Evolutionary conservation across 2,113 vertebrate genomes (phyloP), one percentile per base, ranked within the genome.

Genomic region (Vulpes ferrilata): DNA sequence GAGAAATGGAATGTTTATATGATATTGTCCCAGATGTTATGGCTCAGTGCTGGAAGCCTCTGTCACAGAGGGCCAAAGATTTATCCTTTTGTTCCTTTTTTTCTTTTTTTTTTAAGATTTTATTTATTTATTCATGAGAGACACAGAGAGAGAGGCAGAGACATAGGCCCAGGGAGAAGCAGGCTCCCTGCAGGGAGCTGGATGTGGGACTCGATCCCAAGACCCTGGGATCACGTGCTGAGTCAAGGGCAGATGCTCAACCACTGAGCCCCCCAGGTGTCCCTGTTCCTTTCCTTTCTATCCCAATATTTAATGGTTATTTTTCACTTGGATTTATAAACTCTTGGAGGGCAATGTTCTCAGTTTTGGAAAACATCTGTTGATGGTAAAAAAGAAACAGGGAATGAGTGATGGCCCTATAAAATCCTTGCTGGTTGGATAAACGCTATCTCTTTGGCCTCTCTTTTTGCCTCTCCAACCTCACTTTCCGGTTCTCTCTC

Each of bases 311-410:
- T 60, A 35, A 53, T 32, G 53, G 57, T 69, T 53, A 55, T 27
- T 64, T 97, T 65, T 69, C 67, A 67, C 17, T 69, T 74, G 83
- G 51, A 57, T 80, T 69, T 95, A 51, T 60, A 71, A 83, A 76
- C 27, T 82, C 35, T 51, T 38, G 27, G 57, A 74, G 53, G 82
- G 60, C 53, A 83, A n/a, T 64, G 64, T 53, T 78, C 35, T 53
- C 55, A 35, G 4, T 55, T 35, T 59, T 62, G 81, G 30, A 59
- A 83, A 11, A 55, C 25, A 55, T 51, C 62, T 80, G 51, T 74
- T 20, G 19, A 13, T 11, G 55, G 82, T 23, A 15, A 89, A 81
- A 78, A 88, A 74, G 38, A 86, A 67, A 48, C 3, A 59, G 84
- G 11, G 53, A 35, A 12, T 27, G 62, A 85, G 55, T 13, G 82